Base-by-base conservation (phyloP, 2,113 vertebrate genomes). In the Coreoperca whiteheadi region DNA sequence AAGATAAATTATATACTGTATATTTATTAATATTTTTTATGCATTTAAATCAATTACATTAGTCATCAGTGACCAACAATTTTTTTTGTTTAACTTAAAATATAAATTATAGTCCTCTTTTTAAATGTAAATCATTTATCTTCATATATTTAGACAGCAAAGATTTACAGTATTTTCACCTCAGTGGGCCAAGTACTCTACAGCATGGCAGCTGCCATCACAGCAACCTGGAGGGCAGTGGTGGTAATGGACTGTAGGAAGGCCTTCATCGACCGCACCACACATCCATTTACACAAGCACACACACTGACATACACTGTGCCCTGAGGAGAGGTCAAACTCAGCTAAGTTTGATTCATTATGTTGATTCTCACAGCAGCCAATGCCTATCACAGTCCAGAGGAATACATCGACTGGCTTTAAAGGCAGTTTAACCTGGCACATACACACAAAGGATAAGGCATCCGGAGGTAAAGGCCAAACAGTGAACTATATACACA, bases 181-280 rank as follows among this genome's bases (percentile, higher is more conserved):
- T n/a, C 60, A 21, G 18, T 15, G 41, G 25, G 46, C 10, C 28
- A 50, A 30, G 51, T 3, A 21, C 50, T 75, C 12, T n/a, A 68
- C n/a, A 54, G 53, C 21, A 63, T 21, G 28, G 5, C 70, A 77
- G 61, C 56, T 50, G 34, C 53, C 79, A 74, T 53, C 32, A 34
- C 59, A 75, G 64, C 65, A 74, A 51, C 81, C 83, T 79, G 39
- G 61, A 79, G 87, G 85, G 75, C 46, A 14, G 76, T 10, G 72
- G 25, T 48, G 64, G 74, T 93, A 91, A 93, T 93, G 92, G 85
- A 79, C 85, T 83, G 79, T 72, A 85, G 81, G 74, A 79, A 82
- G 84, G 77, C 83, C 66, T 64, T 75, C 72, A 92, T 92, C 59
- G 86, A 93, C 79, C 20, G 6, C 8, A 23, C 64, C 41, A 53